These are phyloP conservation scores for Dasypolia templi DNA, from an alignment of 2,888 invertebrate genomes.

Conservation along the genomic window DNA sequence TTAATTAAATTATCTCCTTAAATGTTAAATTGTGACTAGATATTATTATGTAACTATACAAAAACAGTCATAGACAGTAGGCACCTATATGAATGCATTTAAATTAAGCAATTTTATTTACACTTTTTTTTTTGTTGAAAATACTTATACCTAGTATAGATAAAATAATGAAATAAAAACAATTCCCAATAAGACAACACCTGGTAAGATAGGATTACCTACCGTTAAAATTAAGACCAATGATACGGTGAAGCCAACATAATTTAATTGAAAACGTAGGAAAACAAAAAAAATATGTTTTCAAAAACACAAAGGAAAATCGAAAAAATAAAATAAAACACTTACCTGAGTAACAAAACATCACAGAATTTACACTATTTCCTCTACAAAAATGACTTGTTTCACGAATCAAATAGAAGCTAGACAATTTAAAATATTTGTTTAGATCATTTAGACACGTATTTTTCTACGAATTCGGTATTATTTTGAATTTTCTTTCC, in stretches of 20 bases:
- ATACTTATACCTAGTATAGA: too few relatives aligned
- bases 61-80: not conserved
- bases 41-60: not conserved
- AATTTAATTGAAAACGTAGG: not conserved
- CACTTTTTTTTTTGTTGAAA: too few relatives aligned
- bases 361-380: slow-evolving; percentile 71
- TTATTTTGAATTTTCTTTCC: slow-evolving; percentile 74
- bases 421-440: slow-evolving; percentile 50
- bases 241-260: not conserved
- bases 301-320: slow-evolving; percentile 27
- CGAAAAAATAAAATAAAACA: slow-evolving; percentile 53
- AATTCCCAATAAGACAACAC: slow-evolving; percentile 47
- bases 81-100: not conserved
- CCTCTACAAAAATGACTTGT: slow-evolving; percentile 27
- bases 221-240: not conserved
- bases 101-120: not conserved
- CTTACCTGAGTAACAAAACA: slow-evolving; percentile 72
- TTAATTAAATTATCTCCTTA: not conserved
- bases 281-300: not conserved
- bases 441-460: slow-evolving; percentile 48
- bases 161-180: not conserved
- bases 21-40: not conserved
- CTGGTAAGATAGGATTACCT: not conserved
- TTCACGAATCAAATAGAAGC: slow-evolving; percentile 47
- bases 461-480: slow-evolving; percentile 57